Evolutionary conservation across 2,888 invertebrate genomes (phyloP), one percentile per base, ranked within the genome.

Genomic region (Nemotelus nigrinus): DNA sequence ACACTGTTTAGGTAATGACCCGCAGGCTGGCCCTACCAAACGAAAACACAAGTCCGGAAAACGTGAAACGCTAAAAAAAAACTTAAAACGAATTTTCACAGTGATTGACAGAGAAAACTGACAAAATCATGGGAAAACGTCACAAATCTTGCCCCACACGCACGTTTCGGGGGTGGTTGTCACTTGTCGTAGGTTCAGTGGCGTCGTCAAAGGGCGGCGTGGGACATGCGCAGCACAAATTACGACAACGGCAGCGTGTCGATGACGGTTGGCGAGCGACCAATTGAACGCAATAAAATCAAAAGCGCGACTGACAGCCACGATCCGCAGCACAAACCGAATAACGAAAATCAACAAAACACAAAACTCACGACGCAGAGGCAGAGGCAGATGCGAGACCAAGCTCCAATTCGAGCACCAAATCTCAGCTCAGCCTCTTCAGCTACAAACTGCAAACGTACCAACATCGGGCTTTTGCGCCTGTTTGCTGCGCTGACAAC

Each of bases 211-310:
- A 74, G 74, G 74, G 74, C 74, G 57, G 74, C 74, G 47, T 41
- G 55, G 63, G 43, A 74, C 74, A 74, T 74, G 74, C 74, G 74
- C 74, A 63, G 47, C 47, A 50, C 70, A 70, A 55, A 70, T 70
- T 43, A 41, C 63, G 47, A 39, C 48, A 45, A 60, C 48, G 8
- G 63, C 63, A 63, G 39, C 60, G 74, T 74, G 58, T 72, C 63
- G 74, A 41, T 63, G 74, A 10, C 72, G 43, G 25, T 43, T 55
- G 55, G 41, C 25, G 74, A 47, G 50, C 60, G 45, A 10, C 63
- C 48, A 63, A 74, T 72, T 72, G 58, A 72, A 72, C 60, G 74
- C 60, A 74, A 74, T 72, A 72, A 72, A 72, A 72, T 58, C 74
- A 70, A 74, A 74, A 74, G 63, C 60, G 63, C 74, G 74, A 74